Evolutionary conservation across 2,797 vertebrate species (phyloP), one percentile per base, ranked within the genome.

Genomic region (Hippopotamyrus pictus): DNA sequence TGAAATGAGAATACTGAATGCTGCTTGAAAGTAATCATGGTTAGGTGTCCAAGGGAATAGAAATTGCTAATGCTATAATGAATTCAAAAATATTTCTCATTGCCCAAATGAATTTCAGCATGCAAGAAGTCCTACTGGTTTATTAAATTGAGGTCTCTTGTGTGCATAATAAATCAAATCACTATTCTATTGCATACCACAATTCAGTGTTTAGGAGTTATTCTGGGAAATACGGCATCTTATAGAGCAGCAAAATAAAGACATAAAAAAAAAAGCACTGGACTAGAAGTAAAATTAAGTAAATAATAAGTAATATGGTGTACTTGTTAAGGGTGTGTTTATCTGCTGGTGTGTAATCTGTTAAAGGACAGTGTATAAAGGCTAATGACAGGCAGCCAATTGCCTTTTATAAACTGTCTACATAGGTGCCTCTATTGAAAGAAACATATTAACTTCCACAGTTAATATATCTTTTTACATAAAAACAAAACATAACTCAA

Each of bases 341-440:
- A 51, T 44, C 44, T 83, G 73, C 59, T 19, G 41, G 44, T 69
- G 44, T 41, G 29, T 69, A 46, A 22, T 62, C 79, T 5, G 53
- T 48, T 44, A 84, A 44, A 88, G 79, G 76, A 84, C 14, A 33
- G 3, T 59, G 44, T 46, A 82, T 82, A 82, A 46, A 82, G 41
- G 41, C 12, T 25, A 87, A 29, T 89, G 88, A 25, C 88, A 89
- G 19, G 29, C 65, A 89, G 46, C 33, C 25, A 48, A 84, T 37
- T 33, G 19, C 53, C 90, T 87, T 73, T 76, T 69, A 5, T 86
- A 5, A 88, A 22, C 11, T 82, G 2, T 51, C 57, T 88, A 82
- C 69, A 73, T 85, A 87, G 92, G 94, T 88, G 93, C 93, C 94
- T 93, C 92, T 94, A 94, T 94, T 94, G 93, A 95, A 96, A 92